Base-by-base conservation (phyloP, 2,797 vertebrate species). In the Neoniphon sammara region DNA sequence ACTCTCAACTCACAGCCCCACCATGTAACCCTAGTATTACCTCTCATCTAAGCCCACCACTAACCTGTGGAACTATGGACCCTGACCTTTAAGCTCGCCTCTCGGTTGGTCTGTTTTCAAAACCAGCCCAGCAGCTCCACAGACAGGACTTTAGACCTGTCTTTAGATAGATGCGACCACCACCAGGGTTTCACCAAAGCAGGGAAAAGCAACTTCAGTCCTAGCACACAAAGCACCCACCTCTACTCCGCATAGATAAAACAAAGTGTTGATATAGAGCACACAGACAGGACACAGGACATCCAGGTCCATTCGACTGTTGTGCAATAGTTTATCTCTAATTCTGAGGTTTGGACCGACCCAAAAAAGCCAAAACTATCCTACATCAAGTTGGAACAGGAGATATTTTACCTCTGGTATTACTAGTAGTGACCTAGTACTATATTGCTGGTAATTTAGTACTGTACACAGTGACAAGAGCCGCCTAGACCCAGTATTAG, bases 401-500 rank as follows among this genome's bases (percentile, higher is more conserved):
- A 59, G 66, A 62, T 61, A 66, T 82, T 77, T 78, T 67, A 77
- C 7, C 64, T 77, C 66, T 68, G 74, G 55, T 80, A 46, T 80
- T 69, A 50, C 55, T 80, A 55, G 59, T 77, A 85, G 61, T 82
- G 77, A 76, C 62, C 21, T 85, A 73, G 68, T 76, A 64, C 70
- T 66, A 25, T 46, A 53, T 73, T 71, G 72, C 68, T 83, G 81
- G 69, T 77, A 47, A 77, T 60, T 65, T 77, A 84, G 64, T 77
- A 23, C 55, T 78, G 77, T 81, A 56, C 65, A 81, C 75, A 60
- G 74, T 74, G 72, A 81, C 74, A 54, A 78, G 69, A 75, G 72
- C 76, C 53, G 77, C 81, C 80, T 86, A 86, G 67, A 76, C 63
- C 62, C 65, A 79, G 74, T 86, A 49, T 76, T 84, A 83, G 72